These are phyloP conservation scores for Oxygymnocypris stewartii DNA, from an alignment of 2,113 vertebrate species.

Conservation along the genomic window DNA sequence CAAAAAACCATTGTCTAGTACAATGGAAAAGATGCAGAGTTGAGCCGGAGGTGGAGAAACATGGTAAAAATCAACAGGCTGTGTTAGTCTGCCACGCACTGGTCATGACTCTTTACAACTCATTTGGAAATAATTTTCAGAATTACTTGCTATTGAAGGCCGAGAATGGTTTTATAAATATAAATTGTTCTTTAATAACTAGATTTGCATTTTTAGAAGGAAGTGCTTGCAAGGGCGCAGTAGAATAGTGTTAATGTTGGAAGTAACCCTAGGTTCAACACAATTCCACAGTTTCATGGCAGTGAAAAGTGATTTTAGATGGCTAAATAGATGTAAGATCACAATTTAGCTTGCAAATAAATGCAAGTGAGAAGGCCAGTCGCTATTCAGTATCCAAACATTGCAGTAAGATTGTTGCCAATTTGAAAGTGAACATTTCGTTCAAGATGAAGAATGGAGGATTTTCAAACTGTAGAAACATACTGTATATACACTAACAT, in stretches of 20 bases:
- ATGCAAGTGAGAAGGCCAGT: not conserved
- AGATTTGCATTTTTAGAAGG: not conserved
- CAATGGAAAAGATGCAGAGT: not conserved
- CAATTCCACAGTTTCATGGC: not conserved
- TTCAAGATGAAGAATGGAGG: not conserved
- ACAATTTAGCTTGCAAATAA: not conserved
- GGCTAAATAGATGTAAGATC: not conserved
- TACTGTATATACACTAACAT: not conserved
- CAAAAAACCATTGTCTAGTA: too few relatives aligned
- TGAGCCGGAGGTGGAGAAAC: slow-evolving; percentile 11
- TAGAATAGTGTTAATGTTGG: not conserved
- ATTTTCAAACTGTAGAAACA: not conserved
- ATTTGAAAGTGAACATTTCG: not conserved
- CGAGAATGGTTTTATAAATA: not conserved
- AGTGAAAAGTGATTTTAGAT: not conserved
- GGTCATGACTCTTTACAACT: slow-evolving; percentile 24
- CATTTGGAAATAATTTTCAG: not conserved
- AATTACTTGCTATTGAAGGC: not conserved
- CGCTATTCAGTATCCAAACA: not conserved
- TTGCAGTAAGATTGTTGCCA: not conserved
- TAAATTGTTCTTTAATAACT: not conserved
- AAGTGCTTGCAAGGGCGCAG: not conserved
- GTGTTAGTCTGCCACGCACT: slow-evolving; percentile 46
- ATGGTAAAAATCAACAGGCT: not conserved
- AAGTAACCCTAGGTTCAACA: not conserved